Evolutionary conservation across 2,888 invertebrate species (phyloP).

Genomic region (Acronicta leporina): DNA sequence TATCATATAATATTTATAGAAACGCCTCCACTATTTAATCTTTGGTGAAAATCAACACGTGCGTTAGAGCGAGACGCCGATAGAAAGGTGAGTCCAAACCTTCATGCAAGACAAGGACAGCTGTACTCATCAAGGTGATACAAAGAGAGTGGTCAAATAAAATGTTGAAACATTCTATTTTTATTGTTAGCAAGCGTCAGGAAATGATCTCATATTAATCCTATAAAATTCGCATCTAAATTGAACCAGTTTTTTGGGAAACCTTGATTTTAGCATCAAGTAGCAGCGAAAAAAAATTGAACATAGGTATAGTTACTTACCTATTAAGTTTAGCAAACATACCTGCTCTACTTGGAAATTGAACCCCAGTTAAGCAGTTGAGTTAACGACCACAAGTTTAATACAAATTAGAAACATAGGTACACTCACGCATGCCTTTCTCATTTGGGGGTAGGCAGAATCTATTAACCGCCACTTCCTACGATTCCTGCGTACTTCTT

Average conservation of each 20-base stretch:
- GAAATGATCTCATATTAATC: constrained; percentile 79
- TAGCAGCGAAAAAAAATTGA: constrained; percentile 16
- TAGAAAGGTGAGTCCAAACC: constrained; percentile 62
- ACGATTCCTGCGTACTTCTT: too few relatives aligned
- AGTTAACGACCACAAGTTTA: too few relatives aligned
- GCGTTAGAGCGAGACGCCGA: constrained; percentile 71
- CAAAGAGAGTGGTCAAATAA: constrained; percentile 76
- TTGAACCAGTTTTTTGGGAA: constrained; percentile 53
- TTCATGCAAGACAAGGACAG: constrained; percentile 66
- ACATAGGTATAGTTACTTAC: too few relatives aligned
- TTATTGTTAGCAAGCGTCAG: constrained; percentile 72
- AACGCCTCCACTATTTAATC: constrained; percentile 59
- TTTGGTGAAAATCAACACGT: constrained; percentile 78
- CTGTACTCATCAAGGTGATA: constrained; percentile 76
- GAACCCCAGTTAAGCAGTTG: too few relatives aligned
- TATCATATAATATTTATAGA: constrained; percentile 14
- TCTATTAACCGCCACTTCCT: too few relatives aligned
- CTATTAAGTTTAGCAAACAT: constrained; percentile 12
- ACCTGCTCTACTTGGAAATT: too few relatives aligned
- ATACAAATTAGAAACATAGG: too few relatives aligned
- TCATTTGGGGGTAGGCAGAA: too few relatives aligned
- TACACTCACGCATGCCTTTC: too few relatives aligned
- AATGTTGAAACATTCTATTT: constrained; percentile 78
- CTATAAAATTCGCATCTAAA: constrained; percentile 61
- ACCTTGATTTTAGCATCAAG: constrained; percentile 58